Conservation (phyloP, 92 coral and sea anemone species). For the Scolanthus callimorphus region DNA sequence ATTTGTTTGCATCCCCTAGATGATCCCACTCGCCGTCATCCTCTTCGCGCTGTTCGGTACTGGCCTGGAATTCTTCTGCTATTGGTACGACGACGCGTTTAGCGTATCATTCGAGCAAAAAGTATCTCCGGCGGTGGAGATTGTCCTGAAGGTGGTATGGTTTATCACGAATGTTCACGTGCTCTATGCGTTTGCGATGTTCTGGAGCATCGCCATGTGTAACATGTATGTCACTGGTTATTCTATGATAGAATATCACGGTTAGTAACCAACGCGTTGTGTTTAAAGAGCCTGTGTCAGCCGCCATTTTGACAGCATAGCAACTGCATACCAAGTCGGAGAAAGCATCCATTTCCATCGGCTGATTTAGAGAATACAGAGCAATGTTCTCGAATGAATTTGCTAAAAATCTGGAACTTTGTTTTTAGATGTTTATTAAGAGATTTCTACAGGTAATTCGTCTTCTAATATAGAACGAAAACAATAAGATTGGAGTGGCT, state of each 20-base stretch:
- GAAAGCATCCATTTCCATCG: no score
- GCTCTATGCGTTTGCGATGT: conserved; percentile 57
- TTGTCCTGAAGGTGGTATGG: conserved; percentile 49
- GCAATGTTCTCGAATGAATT: no score
- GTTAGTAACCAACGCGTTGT: no score
- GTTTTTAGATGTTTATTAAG: no score
- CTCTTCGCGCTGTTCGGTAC: conserved; percentile 53
- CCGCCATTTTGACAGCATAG: no score
- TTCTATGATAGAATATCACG: conserved; percentile 81
- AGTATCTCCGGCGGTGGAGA: conserved; percentile 10
- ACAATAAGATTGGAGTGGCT: no score
- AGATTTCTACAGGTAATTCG: no score
- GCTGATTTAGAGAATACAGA: no score
- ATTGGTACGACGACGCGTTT: conserved; percentile 55
- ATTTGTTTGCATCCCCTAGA: conserved; percentile 39
- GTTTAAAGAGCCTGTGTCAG: no score
- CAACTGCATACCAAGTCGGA: no score
- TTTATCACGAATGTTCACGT: conserved; percentile 60
- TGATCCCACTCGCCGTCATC: conserved; percentile 44
- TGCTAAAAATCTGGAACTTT: no score
- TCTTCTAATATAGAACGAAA: no score
- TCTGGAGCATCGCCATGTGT: conserved; percentile 68
- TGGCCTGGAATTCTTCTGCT: conserved; percentile 52
- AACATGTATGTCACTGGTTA: conserved; percentile 69
- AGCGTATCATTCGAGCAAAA: conserved; percentile 59